A percentile compares a stretch with the other conserved stretches of the same genome.
phyloP scores from a whole-genome alignment of 92 coral and sea anemone genomes.

The Hydrozoanthus gracilis region DNA sequence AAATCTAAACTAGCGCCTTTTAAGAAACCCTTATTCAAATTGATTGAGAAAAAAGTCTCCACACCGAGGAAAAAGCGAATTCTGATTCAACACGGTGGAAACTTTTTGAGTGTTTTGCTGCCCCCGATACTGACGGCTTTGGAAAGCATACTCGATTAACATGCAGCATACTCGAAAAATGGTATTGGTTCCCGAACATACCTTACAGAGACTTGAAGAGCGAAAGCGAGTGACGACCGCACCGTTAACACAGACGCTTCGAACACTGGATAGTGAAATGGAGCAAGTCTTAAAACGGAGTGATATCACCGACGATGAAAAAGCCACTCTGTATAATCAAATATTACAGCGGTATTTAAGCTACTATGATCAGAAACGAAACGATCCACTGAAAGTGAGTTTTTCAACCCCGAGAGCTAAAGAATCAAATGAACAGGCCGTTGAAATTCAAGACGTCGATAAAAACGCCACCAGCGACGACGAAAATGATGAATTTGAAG shows the following conservation, averaged over 20 bases:
- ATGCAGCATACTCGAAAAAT: neutral
- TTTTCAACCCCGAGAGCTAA: neutral
- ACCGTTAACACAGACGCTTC: constrained; percentile 42
- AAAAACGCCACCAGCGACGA: neutral
- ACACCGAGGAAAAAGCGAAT: no score
- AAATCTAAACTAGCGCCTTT: no score
- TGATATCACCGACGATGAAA: constrained; percentile 43
- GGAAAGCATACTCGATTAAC: neutral
- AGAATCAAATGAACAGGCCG: neutral
- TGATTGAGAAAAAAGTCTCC: no score
- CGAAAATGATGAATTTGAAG: constrained; percentile 3
- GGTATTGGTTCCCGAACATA: constrained; percentile 37
- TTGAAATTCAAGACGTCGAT: neutral
- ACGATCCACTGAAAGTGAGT: neutral
- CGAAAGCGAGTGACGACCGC: constrained; percentile 49
- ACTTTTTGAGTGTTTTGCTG: no score
- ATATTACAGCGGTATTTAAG: neutral
- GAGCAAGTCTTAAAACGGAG: constrained; percentile 28
- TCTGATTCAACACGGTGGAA: no score
- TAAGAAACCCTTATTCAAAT: no score
- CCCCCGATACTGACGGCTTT: no score
- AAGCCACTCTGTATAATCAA: neutral
- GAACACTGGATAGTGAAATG: constrained; percentile 47
- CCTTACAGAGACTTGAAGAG: constrained; percentile 35
- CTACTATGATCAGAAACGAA: neutral